Conservation (phyloP, 1,140 invertebrate species). For the Cataglyphis hispanica region DNA sequence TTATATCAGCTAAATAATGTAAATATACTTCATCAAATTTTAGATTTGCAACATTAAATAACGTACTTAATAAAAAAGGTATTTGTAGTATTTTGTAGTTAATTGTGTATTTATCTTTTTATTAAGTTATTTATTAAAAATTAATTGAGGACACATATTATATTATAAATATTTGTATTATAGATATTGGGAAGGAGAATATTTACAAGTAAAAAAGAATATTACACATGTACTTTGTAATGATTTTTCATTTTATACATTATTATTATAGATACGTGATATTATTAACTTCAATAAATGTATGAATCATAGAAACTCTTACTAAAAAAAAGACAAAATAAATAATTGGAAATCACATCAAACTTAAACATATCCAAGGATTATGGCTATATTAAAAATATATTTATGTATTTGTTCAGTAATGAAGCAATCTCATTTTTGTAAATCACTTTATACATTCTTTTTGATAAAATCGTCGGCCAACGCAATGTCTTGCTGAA, state of each 20-base stretch:
- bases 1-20: not conserved
- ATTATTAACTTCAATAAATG: too few relatives aligned
- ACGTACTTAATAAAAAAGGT: not conserved
- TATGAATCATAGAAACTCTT: too few relatives aligned
- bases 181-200: not conserved
- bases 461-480: not conserved
- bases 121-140: not conserved
- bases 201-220: too few relatives aligned
- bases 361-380: too few relatives aligned
- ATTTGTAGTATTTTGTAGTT: not conserved
- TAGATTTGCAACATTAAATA: not conserved
- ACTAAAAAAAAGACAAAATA: too few relatives aligned
- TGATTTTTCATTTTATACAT: too few relatives aligned
- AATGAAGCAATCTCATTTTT: not conserved
- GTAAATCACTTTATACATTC: not conserved
- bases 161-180: not conserved
- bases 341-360: too few relatives aligned
- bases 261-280: too few relatives aligned
- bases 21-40: not conserved
- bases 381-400: too few relatives aligned
- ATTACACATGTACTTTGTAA: too few relatives aligned
- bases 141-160: not conserved
- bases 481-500: constrained; percentile 3
- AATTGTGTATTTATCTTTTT: not conserved
- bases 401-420: not conserved